Evolutionary conservation across 2,797 vertebrate genomes (phyloP), one percentile per base, ranked within the genome.

Genomic region (Anniella stebbinsi): DNA sequence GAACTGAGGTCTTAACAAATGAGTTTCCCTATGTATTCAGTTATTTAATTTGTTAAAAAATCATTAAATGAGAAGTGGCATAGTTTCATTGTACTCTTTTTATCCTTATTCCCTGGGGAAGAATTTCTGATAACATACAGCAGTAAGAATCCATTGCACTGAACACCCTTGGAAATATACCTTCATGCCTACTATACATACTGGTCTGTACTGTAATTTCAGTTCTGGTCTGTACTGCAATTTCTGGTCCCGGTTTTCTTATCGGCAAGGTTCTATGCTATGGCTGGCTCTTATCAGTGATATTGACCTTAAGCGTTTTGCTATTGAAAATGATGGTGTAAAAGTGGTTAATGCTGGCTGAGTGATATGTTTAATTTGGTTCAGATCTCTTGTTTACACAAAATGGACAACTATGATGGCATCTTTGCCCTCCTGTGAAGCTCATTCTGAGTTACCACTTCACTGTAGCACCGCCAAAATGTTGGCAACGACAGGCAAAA

Each of bases 21-120:
- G 63, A 18, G 0, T 73, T 91, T 91, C 84, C 69, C 88, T 77
- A 0, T 84, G 18, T 87, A 88, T 51, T 84, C 57, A 72, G 0
- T 69, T 18, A 1, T 67, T 88, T 89, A 87, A 67, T 92, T 91
- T 38, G 88, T 86, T 83, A 51, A 89, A 13, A 0, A 2, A 48
- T 13, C 87, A n/a, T 0, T 90, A 66, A 86, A 70, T 72, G 48
- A 86, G 75, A 75, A 86, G 90, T 88, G 84, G 86, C 0, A 5
- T 88, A 48, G 38, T 70, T 94, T 95, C 90, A 72, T 88, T 80
- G 60, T 82, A 77, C 63, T 89, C 86, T 93, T 30, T 84, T 66
- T 25, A 1, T 0, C 70, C 84, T 28, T 63, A 63, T 21, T 5
- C 60, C 45, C 92, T 73, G n/a, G 60, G 91, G 92, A 1, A 60